Evolutionary conservation across 2,797 vertebrate species (phyloP).

Genomic region (Peromyscus nudipes): DNA sequence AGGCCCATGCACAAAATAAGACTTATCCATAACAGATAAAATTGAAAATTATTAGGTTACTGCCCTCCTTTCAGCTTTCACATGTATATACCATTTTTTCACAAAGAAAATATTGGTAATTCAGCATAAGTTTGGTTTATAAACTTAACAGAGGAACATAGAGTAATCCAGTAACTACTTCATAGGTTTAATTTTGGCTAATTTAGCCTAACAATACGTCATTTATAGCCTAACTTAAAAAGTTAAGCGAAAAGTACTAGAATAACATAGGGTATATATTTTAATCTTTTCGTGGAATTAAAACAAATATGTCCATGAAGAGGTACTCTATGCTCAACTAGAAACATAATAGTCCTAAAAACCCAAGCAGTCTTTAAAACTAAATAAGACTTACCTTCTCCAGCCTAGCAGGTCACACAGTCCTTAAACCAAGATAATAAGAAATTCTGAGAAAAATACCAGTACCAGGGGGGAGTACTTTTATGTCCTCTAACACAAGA

Average conservation of each 20-base stretch:
- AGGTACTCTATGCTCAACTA: conserved; percentile 3
- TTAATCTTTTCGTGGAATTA: not conserved
- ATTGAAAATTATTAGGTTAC: conserved; percentile 66
- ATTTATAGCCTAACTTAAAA: conserved; percentile 10
- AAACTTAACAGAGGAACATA: not conserved
- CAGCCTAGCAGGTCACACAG: not conserved
- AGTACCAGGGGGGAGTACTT: not conserved
- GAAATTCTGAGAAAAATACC: conserved; percentile 41
- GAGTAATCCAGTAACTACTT: not conserved
- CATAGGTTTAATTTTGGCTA: not conserved
- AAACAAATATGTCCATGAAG: conserved; percentile 26
- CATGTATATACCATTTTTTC: conserved; percentile 35
- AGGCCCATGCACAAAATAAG: not conserved
- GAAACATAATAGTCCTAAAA: conserved; percentile 18
- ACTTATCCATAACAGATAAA: conserved; percentile 66
- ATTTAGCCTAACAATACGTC: not conserved
- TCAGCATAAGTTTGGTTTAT: not conserved
- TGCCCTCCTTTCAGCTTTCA: not conserved
- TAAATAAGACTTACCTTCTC: not conserved
- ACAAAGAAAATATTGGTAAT: conserved; percentile 34
- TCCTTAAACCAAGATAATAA: not conserved
- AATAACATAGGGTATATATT: not conserved
- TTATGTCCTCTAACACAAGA: conserved; percentile 34
- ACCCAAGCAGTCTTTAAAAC: not conserved
- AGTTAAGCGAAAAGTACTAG: not conserved